These are phyloP conservation scores for Athalia rosae DNA, from an alignment of 2,888 invertebrate species.

Conservation along the genomic window DNA sequence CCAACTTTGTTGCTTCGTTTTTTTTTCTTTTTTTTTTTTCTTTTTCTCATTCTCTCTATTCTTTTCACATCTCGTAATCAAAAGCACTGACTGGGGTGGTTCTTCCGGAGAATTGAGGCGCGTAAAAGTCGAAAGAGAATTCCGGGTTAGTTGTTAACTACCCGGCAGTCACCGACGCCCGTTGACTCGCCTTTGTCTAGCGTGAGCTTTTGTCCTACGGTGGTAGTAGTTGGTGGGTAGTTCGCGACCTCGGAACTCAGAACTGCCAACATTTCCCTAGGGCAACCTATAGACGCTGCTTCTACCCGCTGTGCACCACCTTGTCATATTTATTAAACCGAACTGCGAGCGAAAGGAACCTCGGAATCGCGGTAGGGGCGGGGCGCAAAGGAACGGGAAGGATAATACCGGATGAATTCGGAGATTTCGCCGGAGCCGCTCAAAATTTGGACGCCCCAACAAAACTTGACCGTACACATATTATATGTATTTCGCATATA, in stretches of 20 bases:
- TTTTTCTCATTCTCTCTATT: too few species aligned
- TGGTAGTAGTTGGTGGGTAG: conserved; percentile 46
- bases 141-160: conserved; percentile 39
- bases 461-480: not conserved
- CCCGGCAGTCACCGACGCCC: conserved; percentile 23
- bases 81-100: not conserved
- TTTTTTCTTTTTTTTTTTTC: too few species aligned
- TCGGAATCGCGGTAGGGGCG: not conserved
- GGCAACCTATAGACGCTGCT: conserved; percentile 3
- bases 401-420: not conserved
- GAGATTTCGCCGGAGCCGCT: not conserved
- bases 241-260: conserved; percentile 13
- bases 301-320: not conserved
- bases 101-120: conserved; percentile 25
- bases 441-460: not conserved
- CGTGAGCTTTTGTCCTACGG: conserved; percentile 45
- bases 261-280: conserved; percentile 48
- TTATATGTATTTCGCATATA: not conserved
- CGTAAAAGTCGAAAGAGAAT: conserved; percentile 21
- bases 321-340: conserved; percentile 45
- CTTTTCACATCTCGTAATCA: not conserved
- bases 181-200: conserved; percentile 31
- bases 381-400: conserved; percentile 10
- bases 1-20: not conserved
- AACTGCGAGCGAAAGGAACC: not conserved